These are phyloP conservation scores for Athene cunicularia DNA, from an alignment of 2,113 vertebrate genomes.

Conservation along the genomic window DNA sequence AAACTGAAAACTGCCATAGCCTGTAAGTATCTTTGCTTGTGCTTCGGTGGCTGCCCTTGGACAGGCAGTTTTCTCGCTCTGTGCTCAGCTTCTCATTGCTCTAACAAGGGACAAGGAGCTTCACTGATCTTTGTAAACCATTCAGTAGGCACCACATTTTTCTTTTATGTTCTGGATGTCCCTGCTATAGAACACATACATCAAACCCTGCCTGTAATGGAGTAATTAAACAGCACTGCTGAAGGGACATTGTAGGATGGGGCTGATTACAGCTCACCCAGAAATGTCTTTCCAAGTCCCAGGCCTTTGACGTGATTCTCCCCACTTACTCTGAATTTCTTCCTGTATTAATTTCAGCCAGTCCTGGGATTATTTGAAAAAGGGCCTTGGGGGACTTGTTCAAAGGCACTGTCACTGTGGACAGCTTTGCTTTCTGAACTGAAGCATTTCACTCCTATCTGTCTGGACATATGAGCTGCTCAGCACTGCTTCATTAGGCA, in stretches of 20 bases:
- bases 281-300: conserved; percentile 33
- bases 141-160: not conserved
- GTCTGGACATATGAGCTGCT: conserved; percentile 51
- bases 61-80: not conserved
- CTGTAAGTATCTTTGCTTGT: not conserved
- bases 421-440: conserved; percentile 34
- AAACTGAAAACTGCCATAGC: not conserved
- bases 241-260: not conserved
- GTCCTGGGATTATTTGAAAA: conserved; percentile 45
- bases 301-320: conserved; percentile 9
- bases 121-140: not conserved
- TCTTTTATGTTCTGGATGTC: conserved; percentile 17
- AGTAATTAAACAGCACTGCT: conserved; percentile 17
- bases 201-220: not conserved
- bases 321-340: conserved; percentile 42
- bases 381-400: conserved; percentile 33
- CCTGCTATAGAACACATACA: not conserved
- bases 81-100: not conserved
- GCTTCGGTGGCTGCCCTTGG: not conserved
- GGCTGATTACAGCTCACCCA: conserved; percentile 29
- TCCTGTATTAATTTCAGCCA: conserved; percentile 52
- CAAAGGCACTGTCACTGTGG: conserved; percentile 35
- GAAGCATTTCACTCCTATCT: conserved; percentile 55
- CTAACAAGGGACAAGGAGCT: not conserved
- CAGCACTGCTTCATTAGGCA: conserved; percentile 51